Evolutionary conservation across 2,888 invertebrate species (phyloP).

Genomic region (Hofmannophila pseudospretella): DNA sequence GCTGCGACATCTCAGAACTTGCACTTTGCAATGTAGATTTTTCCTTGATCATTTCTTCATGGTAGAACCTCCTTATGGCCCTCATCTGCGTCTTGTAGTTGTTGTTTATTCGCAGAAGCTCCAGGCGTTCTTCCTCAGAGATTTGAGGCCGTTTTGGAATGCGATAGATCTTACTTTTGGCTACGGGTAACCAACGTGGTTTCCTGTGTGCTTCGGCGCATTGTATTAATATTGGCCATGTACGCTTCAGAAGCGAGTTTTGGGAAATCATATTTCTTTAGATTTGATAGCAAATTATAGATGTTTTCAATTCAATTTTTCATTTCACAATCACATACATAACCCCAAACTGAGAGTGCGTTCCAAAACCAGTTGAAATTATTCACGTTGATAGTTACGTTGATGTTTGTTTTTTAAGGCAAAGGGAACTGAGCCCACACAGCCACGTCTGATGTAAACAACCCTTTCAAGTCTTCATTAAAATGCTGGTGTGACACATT

Average conservation of each 20-base stretch:
- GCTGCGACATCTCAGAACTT: slow-evolving; percentile 73
- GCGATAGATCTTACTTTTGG: slow-evolving; percentile 87
- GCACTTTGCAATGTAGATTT: slow-evolving; percentile 70
- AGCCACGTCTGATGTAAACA: too few species aligned
- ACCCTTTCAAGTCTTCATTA: too few species aligned
- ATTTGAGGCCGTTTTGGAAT: slow-evolving; percentile 80
- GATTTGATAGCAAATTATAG: not conserved
- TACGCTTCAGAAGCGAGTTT: slow-evolving; percentile 32
- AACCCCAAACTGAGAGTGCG: not conserved
- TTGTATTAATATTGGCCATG: slow-evolving; percentile 51
- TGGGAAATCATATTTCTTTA: slow-evolving; percentile 26
- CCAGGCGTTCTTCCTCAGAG: slow-evolving; percentile 80
- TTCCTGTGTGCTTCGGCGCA: slow-evolving; percentile 77
- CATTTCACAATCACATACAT: not conserved
- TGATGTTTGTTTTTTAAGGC: too few species aligned
- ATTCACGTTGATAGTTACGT: not conserved
- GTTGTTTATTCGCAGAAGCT: slow-evolving; percentile 82
- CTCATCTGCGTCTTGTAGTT: slow-evolving; percentile 82
- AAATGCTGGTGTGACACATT: too few species aligned
- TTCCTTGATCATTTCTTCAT: slow-evolving; percentile 71
- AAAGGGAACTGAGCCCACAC: too few species aligned
- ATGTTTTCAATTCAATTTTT: not conserved
- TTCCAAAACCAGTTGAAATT: too few species aligned
- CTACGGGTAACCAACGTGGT: slow-evolving; percentile 88
- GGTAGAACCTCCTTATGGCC: slow-evolving; percentile 71